Evolutionary conservation across 1,140 invertebrate species (phyloP).

Genomic region (Antheraea pernyi): DNA sequence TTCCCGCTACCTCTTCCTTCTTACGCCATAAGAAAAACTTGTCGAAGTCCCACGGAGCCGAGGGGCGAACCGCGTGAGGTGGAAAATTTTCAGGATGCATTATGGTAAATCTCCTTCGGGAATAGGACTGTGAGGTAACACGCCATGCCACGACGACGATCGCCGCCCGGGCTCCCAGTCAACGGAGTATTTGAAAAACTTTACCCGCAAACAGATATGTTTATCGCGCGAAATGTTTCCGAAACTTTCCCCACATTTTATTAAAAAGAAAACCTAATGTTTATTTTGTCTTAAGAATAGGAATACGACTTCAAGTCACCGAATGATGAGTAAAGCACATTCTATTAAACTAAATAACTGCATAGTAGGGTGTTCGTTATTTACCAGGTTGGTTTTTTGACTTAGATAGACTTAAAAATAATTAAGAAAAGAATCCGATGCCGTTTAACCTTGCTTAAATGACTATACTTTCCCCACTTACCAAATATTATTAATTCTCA

Average conservation of each 20-base stretch:
- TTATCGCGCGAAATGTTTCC: neutral
- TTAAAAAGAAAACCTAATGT: neutral
- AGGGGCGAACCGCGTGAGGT: slow-evolving; percentile 22
- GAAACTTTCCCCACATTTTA: neutral
- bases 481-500: too few species aligned
- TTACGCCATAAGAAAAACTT: slow-evolving; percentile 13
- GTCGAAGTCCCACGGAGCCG: slow-evolving; percentile 9
- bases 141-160: neutral
- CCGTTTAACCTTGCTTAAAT: too few species aligned
- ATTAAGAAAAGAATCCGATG: too few species aligned
- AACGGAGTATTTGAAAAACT: neutral
- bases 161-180: too few species aligned
- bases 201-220: slow-evolving; percentile 2
- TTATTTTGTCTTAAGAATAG: too few species aligned
- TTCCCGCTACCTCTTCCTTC: neutral
- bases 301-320: too few species aligned
- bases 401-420: too few species aligned
- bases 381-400: too few species aligned
- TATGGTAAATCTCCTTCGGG: slow-evolving; percentile 22
- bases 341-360: too few species aligned
- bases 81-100: slow-evolving; percentile 35
- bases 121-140: slow-evolving; percentile 8
- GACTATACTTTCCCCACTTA: too few species aligned
- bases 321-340: too few species aligned
- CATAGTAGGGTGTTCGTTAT: too few species aligned